These are phyloP conservation scores for Neuroterus valhalla DNA, from an alignment of 1,140 invertebrate genomes.

Conservation along the genomic window DNA sequence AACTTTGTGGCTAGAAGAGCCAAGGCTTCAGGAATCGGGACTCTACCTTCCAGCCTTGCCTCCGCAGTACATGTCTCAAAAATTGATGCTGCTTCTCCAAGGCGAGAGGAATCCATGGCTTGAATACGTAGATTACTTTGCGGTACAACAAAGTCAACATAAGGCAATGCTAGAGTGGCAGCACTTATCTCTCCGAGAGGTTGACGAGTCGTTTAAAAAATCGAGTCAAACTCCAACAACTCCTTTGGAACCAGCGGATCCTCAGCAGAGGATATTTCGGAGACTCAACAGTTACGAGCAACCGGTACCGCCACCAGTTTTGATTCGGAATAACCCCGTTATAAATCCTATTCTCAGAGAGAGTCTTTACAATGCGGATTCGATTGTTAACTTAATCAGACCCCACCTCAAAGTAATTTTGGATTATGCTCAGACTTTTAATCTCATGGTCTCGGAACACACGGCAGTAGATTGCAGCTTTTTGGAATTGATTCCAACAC, in stretches of 20 bases:
- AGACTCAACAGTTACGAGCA: constrained; percentile 80
- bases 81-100: constrained; percentile 75
- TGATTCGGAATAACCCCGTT: constrained; percentile 60
- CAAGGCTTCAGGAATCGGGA: constrained; percentile 81
- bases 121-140: constrained; percentile 80
- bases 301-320: constrained; percentile 73
- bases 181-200: constrained; percentile 49
- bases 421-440: constrained; percentile 77
- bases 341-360: constrained; percentile 57
- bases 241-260: constrained; percentile 63
- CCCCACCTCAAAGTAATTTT: constrained; percentile 77
- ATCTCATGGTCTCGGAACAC: constrained; percentile 79
- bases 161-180: constrained; percentile 75
- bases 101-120: constrained; percentile 79
- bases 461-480: constrained; percentile 82
- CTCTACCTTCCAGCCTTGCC: constrained; percentile 84
- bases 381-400: constrained; percentile 67
- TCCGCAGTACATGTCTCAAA: constrained; percentile 81
- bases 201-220: constrained; percentile 21
- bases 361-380: constrained; percentile 62
- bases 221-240: constrained; percentile 48
- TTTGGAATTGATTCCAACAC: constrained; percentile 79
- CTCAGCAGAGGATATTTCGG: constrained; percentile 76
- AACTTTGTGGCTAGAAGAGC: constrained; percentile 87
- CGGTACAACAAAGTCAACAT: constrained; percentile 75